Evolutionary conservation across 2,797 vertebrate species (phyloP), one percentile per base, ranked within the genome.

Genomic region (Rhynchotus rufescens): DNA sequence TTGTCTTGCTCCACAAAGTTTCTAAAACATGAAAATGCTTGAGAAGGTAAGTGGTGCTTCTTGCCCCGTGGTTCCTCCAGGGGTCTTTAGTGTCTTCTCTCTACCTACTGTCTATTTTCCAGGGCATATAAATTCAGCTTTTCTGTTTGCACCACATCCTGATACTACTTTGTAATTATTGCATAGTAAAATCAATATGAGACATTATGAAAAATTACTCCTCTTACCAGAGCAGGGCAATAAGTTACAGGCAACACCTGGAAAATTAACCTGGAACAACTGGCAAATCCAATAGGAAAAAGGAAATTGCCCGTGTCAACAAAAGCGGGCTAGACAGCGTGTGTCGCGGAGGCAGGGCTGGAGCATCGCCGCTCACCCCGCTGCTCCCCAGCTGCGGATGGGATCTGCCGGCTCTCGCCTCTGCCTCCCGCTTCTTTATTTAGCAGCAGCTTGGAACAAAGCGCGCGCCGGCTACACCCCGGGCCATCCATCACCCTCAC

Each of bases 371-470:
- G 11, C 15, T 61, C 20, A 34, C 45, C 78, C 26, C 1, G 1
- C 45, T 76, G 2, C 9, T 69, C 45, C 44, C n/a, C 32, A 51
- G 25, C 87, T 49, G 47, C 22, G 47, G 47, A 23, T 12, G 47
- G 47, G 47, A 92, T 93, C 94, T 77, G 32, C 72, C 84, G 38
- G 1, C 85, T 91, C 85, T 94, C 91, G 93, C 89, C 93, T 96
- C 90, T 95, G 85, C 74, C 86, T 89, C 88, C 73, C 87, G n/a
- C 4, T 26, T 86, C 96, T 96, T 97, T 94, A 95, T 97, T 96
- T 96, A 96, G 96, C 87, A 95, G 90, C 86, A 92, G 82, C 85
- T 82, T 89, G 78, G 75, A 96, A 96, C 95, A 96, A 97, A 97
- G 95, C 77, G 74, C 6, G 54, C 62, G 89, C 85, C 85, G 91